These are phyloP conservation scores for Rhinopomastus cyanomelas DNA, from an alignment of 2,113 vertebrate genomes.

Conservation along the genomic window DNA sequence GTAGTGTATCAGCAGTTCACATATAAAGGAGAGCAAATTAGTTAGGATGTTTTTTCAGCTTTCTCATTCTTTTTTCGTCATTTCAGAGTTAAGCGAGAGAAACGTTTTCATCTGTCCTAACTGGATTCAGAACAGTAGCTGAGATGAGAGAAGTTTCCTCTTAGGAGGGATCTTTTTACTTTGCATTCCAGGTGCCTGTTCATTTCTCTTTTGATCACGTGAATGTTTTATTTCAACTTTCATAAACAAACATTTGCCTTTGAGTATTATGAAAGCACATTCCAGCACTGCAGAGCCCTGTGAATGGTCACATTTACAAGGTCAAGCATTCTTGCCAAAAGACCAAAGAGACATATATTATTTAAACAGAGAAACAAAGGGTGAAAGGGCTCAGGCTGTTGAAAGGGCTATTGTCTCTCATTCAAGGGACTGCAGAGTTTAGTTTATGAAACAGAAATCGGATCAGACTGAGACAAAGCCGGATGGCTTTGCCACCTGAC, in stretches of 20 bases:
- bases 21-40: neutral
- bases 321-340: neutral
- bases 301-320: neutral
- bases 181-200: neutral
- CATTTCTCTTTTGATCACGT: slow-evolving; percentile 31
- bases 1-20: neutral
- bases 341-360: neutral
- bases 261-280: neutral
- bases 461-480: neutral
- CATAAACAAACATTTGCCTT: slow-evolving; percentile 60
- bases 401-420: neutral
- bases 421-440: neutral
- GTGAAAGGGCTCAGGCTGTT: neutral
- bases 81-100: neutral
- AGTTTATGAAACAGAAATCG: slow-evolving; percentile 47
- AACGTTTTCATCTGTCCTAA: neutral
- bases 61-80: neutral
- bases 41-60: neutral
- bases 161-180: neutral
- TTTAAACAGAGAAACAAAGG: neutral
- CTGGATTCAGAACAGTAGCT: neutral
- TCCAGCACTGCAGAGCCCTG: neutral
- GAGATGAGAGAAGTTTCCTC: neutral
- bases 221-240: slow-evolving; percentile 53
- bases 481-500: neutral